These are phyloP conservation scores for Scomber colias DNA, from an alignment of 2,113 vertebrate genomes.

Conservation along the genomic window DNA sequence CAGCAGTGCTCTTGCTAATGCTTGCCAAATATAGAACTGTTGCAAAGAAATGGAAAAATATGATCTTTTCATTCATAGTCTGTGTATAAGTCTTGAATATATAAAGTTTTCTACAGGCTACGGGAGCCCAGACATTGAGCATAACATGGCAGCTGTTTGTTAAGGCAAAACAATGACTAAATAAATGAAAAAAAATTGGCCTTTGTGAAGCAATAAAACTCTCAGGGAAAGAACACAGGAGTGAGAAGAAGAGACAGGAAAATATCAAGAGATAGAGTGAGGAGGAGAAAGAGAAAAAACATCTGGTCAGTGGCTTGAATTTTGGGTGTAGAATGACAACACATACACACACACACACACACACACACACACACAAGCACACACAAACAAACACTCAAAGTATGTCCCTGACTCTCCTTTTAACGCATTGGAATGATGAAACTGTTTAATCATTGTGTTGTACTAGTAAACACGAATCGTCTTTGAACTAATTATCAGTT, in stretches of 20 bases:
- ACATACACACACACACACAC: slow-evolving; percentile 39
- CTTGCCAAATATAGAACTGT: not conserved
- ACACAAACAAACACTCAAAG: slow-evolving; percentile 5
- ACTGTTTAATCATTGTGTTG: slow-evolving; percentile 10
- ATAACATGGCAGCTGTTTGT: not conserved
- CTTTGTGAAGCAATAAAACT: slow-evolving; percentile 22
- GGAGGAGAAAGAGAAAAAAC: slow-evolving; percentile 37
- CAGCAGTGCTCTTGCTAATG: not conserved
- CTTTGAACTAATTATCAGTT: slow-evolving; percentile 55
- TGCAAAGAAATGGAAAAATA: not conserved
- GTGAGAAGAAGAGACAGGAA: slow-evolving; percentile 29
- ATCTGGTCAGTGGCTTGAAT: slow-evolving; percentile 69
- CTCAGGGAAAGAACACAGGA: slow-evolving; percentile 1
- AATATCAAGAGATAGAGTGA: slow-evolving; percentile 34
- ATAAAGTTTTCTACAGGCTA: too few species aligned
- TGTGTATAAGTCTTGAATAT: too few species aligned
- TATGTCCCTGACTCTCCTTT: slow-evolving; percentile 6
- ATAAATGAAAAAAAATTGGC: slow-evolving; percentile 7
- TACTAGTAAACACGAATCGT: slow-evolving; percentile 16
- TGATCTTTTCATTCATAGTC: not conserved
- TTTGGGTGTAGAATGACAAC: slow-evolving; percentile 58
- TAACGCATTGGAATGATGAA: slow-evolving; percentile 5
- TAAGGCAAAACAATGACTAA: not conserved
- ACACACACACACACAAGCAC: not conserved
- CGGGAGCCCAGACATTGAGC: not conserved